Base-by-base conservation (phyloP, 1,140 invertebrate species). In the Ooceraea biroi region DNA sequence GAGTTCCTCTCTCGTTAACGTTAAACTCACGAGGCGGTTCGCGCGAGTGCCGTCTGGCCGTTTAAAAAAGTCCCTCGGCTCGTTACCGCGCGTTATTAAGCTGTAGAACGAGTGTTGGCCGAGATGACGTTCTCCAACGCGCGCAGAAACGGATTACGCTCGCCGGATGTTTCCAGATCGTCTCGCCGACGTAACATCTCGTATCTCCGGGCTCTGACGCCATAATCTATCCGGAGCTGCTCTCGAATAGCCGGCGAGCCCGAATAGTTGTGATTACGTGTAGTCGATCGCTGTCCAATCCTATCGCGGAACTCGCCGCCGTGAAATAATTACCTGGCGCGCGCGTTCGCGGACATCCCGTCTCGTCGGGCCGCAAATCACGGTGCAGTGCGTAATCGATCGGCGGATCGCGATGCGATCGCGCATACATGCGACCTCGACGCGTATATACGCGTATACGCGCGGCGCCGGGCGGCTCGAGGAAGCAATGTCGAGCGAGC, bases 281-380 rank as follows among this genome's bases (percentile, higher is more conserved):
- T 63, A 63, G 57, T 76, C 74, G 22, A 19, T 11, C 30, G 50
- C 63, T 69, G 61, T 78, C 76, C 57, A 78, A 78, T 78, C 48
- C 50, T 25, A 78, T 55, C 73, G 69, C 69, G 41, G 73, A 41
- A 19, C 74, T 68, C n/a, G 50, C 65, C 63, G 25, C 48, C 63
- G 57, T 78, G 69, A 78, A 78, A 78, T 78, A 78, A 78, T 78
- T 78, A 55, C 63, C 63, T 69, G 30, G 48, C 48, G 36, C 2
- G 36, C 7, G 36, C 14, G 36, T 27, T 17, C 63, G 61, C 61
- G 61, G 48, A 78, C 50, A n/a, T 41, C 74, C 22, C 61, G 48
- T 46, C n/a, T 69, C 30, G 10, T 27, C 76, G 48, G 25, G 36
- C 8, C 57, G 72, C 72, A 25, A 41, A 61, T 68, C 73, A 44